A percentile compares a stretch with the other conserved stretches of the same genome.
Evolutionary conservation across 2,888 invertebrate species (phyloP).

Genomic region (Cyclophora punctaria): DNA sequence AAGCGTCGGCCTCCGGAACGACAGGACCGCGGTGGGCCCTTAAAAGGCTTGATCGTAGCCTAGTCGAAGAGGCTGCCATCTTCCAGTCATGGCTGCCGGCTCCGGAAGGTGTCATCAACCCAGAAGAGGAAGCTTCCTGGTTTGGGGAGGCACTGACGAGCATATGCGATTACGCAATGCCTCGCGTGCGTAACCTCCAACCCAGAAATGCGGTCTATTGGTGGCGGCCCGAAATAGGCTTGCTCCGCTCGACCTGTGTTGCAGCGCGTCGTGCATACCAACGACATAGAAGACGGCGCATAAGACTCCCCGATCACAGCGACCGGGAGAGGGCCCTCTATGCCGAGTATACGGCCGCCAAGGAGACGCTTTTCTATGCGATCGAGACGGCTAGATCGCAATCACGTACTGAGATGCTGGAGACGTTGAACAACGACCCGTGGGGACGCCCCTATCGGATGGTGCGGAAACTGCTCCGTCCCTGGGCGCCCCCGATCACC

Average conservation of each 20-base stretch:
- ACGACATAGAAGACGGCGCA: no score
- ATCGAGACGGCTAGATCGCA: no score
- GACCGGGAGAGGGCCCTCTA: no score
- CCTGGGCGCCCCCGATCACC: no score
- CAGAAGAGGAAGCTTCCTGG: neutral
- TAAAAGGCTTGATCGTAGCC: slow-evolving; percentile 3
- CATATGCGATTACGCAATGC: slow-evolving; percentile 1
- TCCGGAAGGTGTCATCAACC: fast-evolving
- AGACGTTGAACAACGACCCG: no score
- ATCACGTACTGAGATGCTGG: no score
- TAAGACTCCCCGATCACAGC: no score
- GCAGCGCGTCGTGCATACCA: neutral
- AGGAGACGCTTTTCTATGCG: no score
- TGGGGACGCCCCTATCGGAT: no score
- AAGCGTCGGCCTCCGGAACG: neutral
- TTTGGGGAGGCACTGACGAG: neutral
- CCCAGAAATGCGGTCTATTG: slow-evolving; percentile 1
- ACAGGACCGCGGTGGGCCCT: slow-evolving; percentile 9
- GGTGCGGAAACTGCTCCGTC: no score
- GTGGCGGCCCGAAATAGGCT: slow-evolving; percentile 1
- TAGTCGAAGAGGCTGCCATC: slow-evolving; percentile 8
- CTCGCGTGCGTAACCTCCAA: neutral
- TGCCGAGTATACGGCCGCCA: no score
- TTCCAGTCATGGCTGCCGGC: slow-evolving; percentile 4
- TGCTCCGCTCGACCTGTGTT: neutral